Evolutionary conservation across 2,888 invertebrate species (phyloP), one percentile per base, ranked within the genome.

Genomic region (Latrodectus hesperus): DNA sequence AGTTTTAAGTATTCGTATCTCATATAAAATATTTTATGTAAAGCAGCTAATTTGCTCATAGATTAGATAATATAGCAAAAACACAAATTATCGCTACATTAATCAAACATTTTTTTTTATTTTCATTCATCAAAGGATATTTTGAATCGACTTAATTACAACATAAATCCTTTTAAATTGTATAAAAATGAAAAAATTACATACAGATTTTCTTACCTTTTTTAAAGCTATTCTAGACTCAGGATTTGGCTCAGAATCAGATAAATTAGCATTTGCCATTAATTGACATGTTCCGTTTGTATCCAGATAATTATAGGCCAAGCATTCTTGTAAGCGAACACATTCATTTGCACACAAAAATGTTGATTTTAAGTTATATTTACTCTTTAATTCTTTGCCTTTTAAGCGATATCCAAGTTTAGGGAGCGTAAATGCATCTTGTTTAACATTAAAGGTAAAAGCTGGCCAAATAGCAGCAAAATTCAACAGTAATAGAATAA

Each of bases 271-370:
- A 1, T 75, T 81, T 1, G 52, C 67, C 76, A 86, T 86, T n/a
- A 86, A 22, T 11, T 86, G 80, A 55, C 86, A 86, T 9, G 81
- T 81, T 11, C 74, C 81, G 17, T 86, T 86, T 53, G 53, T 71
- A 3, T 81, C 75, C 22, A 70, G 51, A 38, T 81, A 86, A 53
- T 86, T 86, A 51, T 71, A 86, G 6, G 86, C 86, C 16, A 64
- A 53, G 16, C 86, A 86, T 17, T 81, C 79, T 11, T 55, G 9
- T 26, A 86, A 14, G 8, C 86, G 76, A 49, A 86, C 72, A 49
- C 86, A 86, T 22, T 76, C 80, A 72, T 81, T 80, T 12, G 86
- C 86, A 16, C 86, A 86, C 17, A 80, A 65, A 60, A 76, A 75
- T 10, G 86, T 80, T 16, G 86, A 81, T 22, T 55, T 68, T 11